A percentile compares a stretch with the other conserved stretches of the same genome.
Conservation (phyloP, 1,140 invertebrate species). For the Drosophila ananassae region DNA sequence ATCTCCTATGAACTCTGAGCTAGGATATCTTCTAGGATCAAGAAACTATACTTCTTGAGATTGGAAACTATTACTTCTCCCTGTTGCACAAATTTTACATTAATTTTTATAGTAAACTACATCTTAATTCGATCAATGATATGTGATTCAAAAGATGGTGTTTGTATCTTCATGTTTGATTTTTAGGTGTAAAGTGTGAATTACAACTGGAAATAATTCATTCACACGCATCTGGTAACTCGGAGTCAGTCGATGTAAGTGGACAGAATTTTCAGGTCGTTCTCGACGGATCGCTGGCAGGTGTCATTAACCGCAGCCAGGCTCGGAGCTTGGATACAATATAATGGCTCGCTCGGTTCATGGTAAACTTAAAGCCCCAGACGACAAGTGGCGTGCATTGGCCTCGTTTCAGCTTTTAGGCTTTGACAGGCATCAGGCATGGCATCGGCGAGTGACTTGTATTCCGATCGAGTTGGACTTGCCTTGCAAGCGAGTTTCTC, state of each 20-base stretch:
- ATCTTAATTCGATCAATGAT: slow-evolving; percentile 14
- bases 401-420: slow-evolving; percentile 45
- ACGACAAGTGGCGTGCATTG: slow-evolving; percentile 50
- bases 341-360: slow-evolving; percentile 28
- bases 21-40: no score
- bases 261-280: slow-evolving; percentile 29
- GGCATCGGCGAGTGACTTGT: slow-evolving; percentile 35
- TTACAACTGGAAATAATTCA: slow-evolving; percentile 30
- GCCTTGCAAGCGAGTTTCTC: slow-evolving; percentile 35
- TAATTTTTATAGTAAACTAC: not conserved
- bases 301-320: slow-evolving; percentile 50
- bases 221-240: slow-evolving; percentile 29
- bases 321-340: slow-evolving; percentile 17
- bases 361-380: slow-evolving; percentile 42
- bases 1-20: not conserved
- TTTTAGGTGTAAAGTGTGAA: slow-evolving; percentile 31
- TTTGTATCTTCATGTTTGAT: slow-evolving; percentile 26
- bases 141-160: slow-evolving; percentile 5
- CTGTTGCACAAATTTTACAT: no score
- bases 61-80: no score
- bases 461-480: slow-evolving; percentile 36
- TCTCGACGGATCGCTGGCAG: slow-evolving; percentile 21
- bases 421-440: slow-evolving; percentile 50
- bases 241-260: slow-evolving; percentile 7
- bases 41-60: no score